Evolutionary conservation across 2,888 invertebrate species (phyloP), one percentile per base, ranked within the genome.

Genomic region (Mythimna impura): DNA sequence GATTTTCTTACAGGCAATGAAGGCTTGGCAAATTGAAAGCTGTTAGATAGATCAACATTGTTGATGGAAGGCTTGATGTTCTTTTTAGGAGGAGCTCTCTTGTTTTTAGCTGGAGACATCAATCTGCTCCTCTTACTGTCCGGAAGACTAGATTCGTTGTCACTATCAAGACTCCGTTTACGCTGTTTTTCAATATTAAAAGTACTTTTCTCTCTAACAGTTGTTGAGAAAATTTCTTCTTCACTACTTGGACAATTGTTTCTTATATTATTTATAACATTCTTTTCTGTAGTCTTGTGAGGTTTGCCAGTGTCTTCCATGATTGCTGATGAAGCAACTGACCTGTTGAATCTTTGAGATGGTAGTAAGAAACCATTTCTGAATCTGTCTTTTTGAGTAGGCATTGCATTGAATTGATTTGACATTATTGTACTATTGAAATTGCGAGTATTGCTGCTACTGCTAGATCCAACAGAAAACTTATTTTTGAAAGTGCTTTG

Each of bases 11-110:
- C 67, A 55, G 94, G 94, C 64, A 91, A 83, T 66, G 86, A 77
- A 25, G 94, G 94, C 81, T 92, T 93, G 2, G 89, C 85, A 90
- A 94, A 94, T 76, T 90, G 84, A 89, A 93, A 93, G 63, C 91
- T 89, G 71, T 88, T 86, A 62, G 73, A 55, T 57, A 77, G 72
- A 73, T 83, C 80, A 73, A 78, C 66, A 57, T 73, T 80, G 50
- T 76, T 82, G n/a, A 62, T 73, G 17, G 47, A 9, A 43, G 63
- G 25, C 63, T 79, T 78, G 64, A 55, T 71, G 66, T 77, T 84
- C 40, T 83, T 86, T 67, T 69, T 63, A 57, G 71, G 70, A 61
- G 69, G 30, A 43, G 71, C 10, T 67, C 61, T 78, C 22, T 60
- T 78, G 67, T 69, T 87, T 82, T 86, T 87, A 25, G 68, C 71